phyloP scores from a whole-genome alignment of 1,140 invertebrate genomes.

The Drosophila truncata region DNA sequence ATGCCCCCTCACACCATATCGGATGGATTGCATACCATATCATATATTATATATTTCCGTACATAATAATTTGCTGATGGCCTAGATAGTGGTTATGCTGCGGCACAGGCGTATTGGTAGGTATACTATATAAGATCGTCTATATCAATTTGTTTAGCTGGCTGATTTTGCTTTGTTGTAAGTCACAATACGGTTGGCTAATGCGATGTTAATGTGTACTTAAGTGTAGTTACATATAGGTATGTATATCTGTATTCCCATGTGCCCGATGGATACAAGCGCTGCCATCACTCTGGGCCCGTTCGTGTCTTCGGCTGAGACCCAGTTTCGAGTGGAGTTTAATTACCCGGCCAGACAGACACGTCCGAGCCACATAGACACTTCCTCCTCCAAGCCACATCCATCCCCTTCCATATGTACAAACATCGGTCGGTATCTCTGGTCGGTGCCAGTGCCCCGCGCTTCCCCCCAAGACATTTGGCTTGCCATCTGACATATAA shows the following conservation, averaged over 20 bases:
- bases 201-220: slow-evolving; percentile 59
- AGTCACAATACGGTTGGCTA: slow-evolving; percentile 83
- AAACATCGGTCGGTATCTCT: slow-evolving; percentile 13
- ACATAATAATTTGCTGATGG: slow-evolving; percentile 72
- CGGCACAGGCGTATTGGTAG: slow-evolving; percentile 69
- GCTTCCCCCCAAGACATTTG: slow-evolving; percentile 29
- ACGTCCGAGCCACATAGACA: slow-evolving; percentile 11
- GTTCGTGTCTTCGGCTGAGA: slow-evolving; percentile 45
- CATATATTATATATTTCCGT: slow-evolving; percentile 32
- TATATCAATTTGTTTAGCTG: slow-evolving; percentile 58
- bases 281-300: slow-evolving; percentile 15
- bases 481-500: slow-evolving; percentile 57
- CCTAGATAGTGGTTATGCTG: slow-evolving; percentile 61
- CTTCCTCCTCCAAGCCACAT: slow-evolving; percentile 11
- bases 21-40: slow-evolving; percentile 28
- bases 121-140: slow-evolving; percentile 37
- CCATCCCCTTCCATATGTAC: slow-evolving; percentile 23
- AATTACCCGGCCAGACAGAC: slow-evolving; percentile 45
- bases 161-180: slow-evolving; percentile 51
- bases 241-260: slow-evolving; percentile 32
- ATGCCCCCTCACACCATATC: slow-evolving; percentile 8
- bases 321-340: slow-evolving; percentile 58
- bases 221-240: slow-evolving; percentile 42
- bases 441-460: slow-evolving; percentile 9
- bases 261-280: slow-evolving; percentile 32